A percentile compares a stretch with the other conserved stretches of the same genome.
These are phyloP conservation scores for Mylabris sibirica DNA, from an alignment of 2,888 invertebrate genomes.

Conservation along the genomic window DNA sequence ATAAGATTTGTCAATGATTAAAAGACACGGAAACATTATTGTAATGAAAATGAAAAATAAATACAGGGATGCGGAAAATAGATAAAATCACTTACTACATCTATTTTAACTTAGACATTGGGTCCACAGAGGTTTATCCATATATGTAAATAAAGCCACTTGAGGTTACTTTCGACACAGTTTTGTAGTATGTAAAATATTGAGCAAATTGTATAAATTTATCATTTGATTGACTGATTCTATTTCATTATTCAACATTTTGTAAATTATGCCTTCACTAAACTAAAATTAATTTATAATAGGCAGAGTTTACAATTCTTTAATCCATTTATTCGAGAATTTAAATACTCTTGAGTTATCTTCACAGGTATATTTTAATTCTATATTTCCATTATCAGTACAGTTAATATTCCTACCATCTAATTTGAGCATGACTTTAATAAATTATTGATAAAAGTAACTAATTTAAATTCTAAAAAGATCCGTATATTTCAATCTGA, in stretches of 20 bases:
- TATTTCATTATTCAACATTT: too few relatives aligned
- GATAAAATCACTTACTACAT: too few relatives aligned
- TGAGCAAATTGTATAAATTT: too few relatives aligned
- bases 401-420: not conserved
- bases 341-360: not conserved
- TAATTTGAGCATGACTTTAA: conserved; percentile 1
- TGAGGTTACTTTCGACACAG: too few relatives aligned
- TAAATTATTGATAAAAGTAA: not conserved
- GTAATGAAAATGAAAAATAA: too few relatives aligned
- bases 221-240: too few relatives aligned
- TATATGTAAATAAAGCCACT: too few relatives aligned
- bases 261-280: too few relatives aligned
- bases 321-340: not conserved
- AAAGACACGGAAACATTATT: not conserved
- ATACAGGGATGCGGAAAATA: too few relatives aligned
- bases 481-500: not conserved
- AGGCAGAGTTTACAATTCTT: not conserved
- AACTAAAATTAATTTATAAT: not conserved
- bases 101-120: too few relatives aligned
- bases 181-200: too few relatives aligned
- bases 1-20: not conserved
- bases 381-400: not conserved
- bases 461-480: not conserved
- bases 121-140: too few relatives aligned
- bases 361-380: not conserved